A percentile compares a stretch with the other conserved stretches of the same genome.
These are phyloP conservation scores for Myiozetetes cayanensis DNA, from an alignment of 2,113 vertebrate genomes.

Conservation along the genomic window DNA sequence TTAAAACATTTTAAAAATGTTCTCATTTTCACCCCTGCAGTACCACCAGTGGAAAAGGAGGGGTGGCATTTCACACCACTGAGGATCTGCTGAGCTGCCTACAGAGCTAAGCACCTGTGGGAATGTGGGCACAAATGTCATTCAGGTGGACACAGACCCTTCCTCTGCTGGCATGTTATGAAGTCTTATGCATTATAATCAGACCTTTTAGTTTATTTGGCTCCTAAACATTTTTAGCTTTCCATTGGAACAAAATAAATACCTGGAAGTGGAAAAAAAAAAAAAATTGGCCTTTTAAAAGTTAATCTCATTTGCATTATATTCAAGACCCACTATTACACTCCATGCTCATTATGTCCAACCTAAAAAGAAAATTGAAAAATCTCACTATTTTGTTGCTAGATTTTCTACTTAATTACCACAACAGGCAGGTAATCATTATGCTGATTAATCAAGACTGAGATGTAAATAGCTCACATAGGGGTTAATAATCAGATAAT, in stretches of 20 bases:
- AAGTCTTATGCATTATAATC: neutral
- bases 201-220: neutral
- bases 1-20: neutral
- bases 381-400: conserved; percentile 38
- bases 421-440: conserved; percentile 52
- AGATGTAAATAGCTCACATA: conserved; percentile 38
- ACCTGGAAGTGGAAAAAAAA: neutral
- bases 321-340: neutral
- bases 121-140: fast-evolving
- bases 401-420: conserved; percentile 38
- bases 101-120: fast-evolving
- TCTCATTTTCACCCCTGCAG: neutral
- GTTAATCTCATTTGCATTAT: conserved; percentile 4
- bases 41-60: neutral
- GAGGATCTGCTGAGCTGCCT: neutral
- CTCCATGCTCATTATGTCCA: neutral
- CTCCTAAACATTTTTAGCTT: neutral
- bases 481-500: conserved; percentile 53
- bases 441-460: conserved; percentile 20
- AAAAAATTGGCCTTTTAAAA: neutral
- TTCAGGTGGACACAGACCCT: neutral
- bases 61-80: neutral
- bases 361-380: conserved; percentile 26
- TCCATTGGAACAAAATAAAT: neutral
- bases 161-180: neutral